Percentiles rank a stretch among this genome's conserved stretches.
phyloP scores from a whole-genome alignment of 2,888 invertebrate species.

The Dorcus hopei region DNA sequence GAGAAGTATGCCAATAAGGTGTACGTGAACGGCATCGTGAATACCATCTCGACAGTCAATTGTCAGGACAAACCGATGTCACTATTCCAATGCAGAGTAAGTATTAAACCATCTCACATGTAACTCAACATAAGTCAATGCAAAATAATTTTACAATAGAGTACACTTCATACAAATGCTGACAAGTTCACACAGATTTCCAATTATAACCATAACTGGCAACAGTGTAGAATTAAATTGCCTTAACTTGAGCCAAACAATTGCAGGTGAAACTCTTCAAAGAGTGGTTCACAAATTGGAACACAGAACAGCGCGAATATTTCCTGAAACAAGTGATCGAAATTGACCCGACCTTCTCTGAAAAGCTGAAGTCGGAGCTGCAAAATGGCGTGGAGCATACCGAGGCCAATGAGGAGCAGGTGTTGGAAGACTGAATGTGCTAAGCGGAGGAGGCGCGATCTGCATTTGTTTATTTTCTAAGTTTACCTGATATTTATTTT shows the following conservation, averaged over 20 bases:
- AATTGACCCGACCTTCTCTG: slow-evolving; percentile 68
- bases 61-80: slow-evolving; percentile 76
- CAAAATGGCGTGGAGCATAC: slow-evolving; percentile 39
- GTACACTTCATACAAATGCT: too few relatives aligned
- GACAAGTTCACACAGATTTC: too few relatives aligned
- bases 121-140: too few relatives aligned
- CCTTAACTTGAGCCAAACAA: not conserved
- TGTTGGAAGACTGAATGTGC: slow-evolving; percentile 24
- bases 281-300: slow-evolving; percentile 82
- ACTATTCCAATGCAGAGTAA: slow-evolving; percentile 77
- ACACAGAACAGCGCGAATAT: slow-evolving; percentile 66
- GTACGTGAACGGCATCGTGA: slow-evolving; percentile 71
- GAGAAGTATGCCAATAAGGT: slow-evolving; percentile 61
- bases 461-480: too few relatives aligned
- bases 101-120: slow-evolving; percentile 29
- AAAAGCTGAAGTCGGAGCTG: slow-evolving; percentile 62
- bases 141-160: too few relatives aligned
- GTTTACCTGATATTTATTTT: too few relatives aligned
- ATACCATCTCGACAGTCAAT: slow-evolving; percentile 62
- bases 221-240: not conserved
- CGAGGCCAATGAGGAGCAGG: slow-evolving; percentile 17
- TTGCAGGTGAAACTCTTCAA: slow-evolving; percentile 73
- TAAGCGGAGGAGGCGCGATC: too few relatives aligned
- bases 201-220: too few relatives aligned
- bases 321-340: slow-evolving; percentile 68